Conservation (phyloP, 2,888 invertebrate species). For the Anaspis maculata region DNA sequence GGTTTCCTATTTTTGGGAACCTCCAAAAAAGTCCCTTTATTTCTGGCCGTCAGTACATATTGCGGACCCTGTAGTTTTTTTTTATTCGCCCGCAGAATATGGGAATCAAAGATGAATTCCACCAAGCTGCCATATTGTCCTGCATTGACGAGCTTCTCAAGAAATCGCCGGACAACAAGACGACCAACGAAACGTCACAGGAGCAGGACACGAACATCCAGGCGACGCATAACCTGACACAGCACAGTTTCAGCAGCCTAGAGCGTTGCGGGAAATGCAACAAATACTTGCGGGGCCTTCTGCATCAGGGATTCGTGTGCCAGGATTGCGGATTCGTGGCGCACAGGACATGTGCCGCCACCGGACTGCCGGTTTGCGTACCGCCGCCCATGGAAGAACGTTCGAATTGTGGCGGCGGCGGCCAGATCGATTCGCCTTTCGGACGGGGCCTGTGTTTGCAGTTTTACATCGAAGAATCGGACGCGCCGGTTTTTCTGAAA, state of each 20-base stretch:
- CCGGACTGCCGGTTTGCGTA: constrained; percentile 49
- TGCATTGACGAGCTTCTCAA: constrained; percentile 56
- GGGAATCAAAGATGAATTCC: constrained; percentile 67
- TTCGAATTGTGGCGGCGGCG: neutral
- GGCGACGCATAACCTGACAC: constrained; percentile 44
- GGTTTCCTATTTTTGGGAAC: too few species aligned
- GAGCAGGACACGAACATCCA: constrained; percentile 19
- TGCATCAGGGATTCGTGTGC: constrained; percentile 64
- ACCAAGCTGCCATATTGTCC: constrained; percentile 58
- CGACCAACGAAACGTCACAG: constrained; percentile 22
- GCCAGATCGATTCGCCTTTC: constrained; percentile 42
- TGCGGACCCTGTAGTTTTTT: too few species aligned
- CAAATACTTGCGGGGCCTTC: constrained; percentile 59
- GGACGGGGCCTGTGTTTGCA: constrained; percentile 56
- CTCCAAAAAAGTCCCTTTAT: too few species aligned
- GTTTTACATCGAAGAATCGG: constrained; percentile 48
- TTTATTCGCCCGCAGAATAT: constrained; percentile 49
- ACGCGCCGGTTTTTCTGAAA: constrained; percentile 49
- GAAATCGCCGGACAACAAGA: constrained; percentile 32
- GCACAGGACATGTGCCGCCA: constrained; percentile 61
- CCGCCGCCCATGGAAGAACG: constrained; percentile 9
- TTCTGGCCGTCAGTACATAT: too few species aligned
- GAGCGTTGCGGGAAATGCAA: constrained; percentile 67
- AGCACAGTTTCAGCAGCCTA: constrained; percentile 58
- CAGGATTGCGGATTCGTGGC: constrained; percentile 65